A percentile compares a stretch with the other conserved stretches of the same genome.
Conservation (phyloP, 2,113 vertebrate genomes). For the Atherinomorus stipes region DNA sequence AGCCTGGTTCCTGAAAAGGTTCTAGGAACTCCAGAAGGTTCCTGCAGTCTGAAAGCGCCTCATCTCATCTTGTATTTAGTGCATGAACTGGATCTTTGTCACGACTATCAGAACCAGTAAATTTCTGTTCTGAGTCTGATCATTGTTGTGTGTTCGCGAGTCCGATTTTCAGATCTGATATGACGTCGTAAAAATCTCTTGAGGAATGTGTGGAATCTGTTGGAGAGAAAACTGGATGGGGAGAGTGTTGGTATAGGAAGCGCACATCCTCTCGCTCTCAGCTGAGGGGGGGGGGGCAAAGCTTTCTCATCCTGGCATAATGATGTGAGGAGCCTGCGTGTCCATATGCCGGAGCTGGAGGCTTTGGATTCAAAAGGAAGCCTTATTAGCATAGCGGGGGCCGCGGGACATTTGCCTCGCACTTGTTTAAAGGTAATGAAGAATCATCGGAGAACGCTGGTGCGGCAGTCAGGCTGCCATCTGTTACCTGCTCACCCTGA, state of each 20-base stretch:
- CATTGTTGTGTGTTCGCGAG: no score
- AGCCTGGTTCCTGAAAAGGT: no score
- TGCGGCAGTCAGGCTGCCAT: conserved; percentile 87
- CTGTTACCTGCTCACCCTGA: conserved; percentile 84
- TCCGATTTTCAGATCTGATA: no score
- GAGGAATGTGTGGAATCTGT: no score
- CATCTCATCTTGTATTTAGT: no score
- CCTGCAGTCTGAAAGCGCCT: no score
- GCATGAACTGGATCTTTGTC: no score
- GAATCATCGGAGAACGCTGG: conserved; percentile 86
- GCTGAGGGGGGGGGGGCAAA: conserved; percentile 27
- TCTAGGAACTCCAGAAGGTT: no score
- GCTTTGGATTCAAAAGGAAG: conserved; percentile 60
- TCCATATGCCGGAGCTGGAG: conserved; percentile 61
- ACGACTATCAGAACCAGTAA: no score
- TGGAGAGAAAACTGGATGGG: no score
- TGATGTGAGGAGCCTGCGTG: conserved; percentile 33
- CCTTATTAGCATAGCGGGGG: conserved; percentile 65
- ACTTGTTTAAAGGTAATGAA: conserved; percentile 94
- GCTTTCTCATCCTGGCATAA: conserved; percentile 42
- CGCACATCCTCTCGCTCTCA: conserved; percentile 41
- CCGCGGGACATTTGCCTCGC: conserved; percentile 90
- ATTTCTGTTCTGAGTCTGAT: no score
- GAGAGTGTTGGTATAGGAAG: conserved; percentile 19
- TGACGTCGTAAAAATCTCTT: no score